Evolutionary conservation across 2,797 vertebrate genomes (phyloP), one percentile per base, ranked within the genome.

Genomic region (Tragopan temminckii): DNA sequence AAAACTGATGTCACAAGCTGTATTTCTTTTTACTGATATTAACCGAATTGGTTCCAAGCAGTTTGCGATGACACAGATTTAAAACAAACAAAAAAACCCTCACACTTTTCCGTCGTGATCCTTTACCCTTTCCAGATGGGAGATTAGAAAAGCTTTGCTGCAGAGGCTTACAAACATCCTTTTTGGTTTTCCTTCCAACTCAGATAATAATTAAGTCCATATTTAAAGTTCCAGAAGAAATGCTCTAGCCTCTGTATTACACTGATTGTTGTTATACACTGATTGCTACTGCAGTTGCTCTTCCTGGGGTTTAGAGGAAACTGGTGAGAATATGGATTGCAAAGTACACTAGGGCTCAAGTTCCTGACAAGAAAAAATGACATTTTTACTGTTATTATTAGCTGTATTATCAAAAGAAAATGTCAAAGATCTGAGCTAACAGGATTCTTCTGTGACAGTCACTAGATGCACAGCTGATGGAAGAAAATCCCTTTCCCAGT

Each of bases 1-100:
- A 89, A 81, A 92, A 43, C 43, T 89, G 86, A 71, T 33, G 38
- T 57, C 20, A 66, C 19, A 58, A 68, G 7, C 35, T 77, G 45
- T 27, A 3, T 83, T 80, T 81, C 71, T 63, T 52, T 13, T 70
- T 88, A 58, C 15, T 77, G 45, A 29, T 74, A 74, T 48, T 86
- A 84, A 93, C 25, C 46, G 45, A 88, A 88, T 90, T 88, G 87
- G 19, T 74, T 29, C n/a, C 42, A 42, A 88, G 61, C 33, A 88
- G 24, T 55, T 80, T 75, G 69, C 87, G 11, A 87, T 85, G 83
- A 84, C 16, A 72, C 58, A 68, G 85, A 80, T 96, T 93, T 81
- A 89, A 92, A 82, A n/a, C 55, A 27, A 38, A 17, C 10, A 27
- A 29, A 61, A 29, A 43, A 58, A 59, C 76, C 31, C 40, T n/a